These are phyloP conservation scores for Steinernema feltiae DNA, from an alignment of 1,140 invertebrate species.

Conservation along the genomic window DNA sequence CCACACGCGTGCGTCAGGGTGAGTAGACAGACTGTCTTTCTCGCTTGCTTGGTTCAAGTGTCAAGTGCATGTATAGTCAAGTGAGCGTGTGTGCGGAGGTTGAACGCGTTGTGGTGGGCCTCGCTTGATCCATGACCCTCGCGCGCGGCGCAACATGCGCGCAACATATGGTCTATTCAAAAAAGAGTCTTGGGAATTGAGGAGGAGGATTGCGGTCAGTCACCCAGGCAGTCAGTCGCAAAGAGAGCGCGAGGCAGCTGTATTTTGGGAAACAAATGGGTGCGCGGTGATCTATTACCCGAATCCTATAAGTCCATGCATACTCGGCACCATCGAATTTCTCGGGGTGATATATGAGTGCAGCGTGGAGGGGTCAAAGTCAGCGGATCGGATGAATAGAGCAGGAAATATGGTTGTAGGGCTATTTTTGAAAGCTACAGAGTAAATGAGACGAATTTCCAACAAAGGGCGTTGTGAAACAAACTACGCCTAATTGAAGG, in stretches of 20 bases:
- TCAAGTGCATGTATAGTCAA: conserved; percentile 14
- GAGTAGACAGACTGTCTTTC: too few relatives aligned
- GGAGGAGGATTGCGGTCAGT: background rate
- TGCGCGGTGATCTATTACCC: background rate
- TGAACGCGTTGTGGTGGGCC: background rate
- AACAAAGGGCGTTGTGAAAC: too few relatives aligned
- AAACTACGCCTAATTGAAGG: too few relatives aligned
- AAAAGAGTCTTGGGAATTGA: background rate
- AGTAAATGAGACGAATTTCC: too few relatives aligned
- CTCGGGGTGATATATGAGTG: background rate
- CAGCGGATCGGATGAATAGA: too few relatives aligned
- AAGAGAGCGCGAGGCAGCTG: too few relatives aligned
- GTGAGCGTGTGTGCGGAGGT: background rate
- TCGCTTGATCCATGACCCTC: conserved; percentile 11
- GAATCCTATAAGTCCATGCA: background rate
- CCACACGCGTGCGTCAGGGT: background rate
- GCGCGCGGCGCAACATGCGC: background rate
- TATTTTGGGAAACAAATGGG: background rate
- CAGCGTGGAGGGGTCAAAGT: too few relatives aligned
- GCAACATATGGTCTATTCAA: conserved; percentile 13
- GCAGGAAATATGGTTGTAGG: too few relatives aligned
- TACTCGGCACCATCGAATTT: background rate
- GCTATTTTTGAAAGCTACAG: too few relatives aligned
- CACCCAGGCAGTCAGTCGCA: background rate
- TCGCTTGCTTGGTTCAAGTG: too few relatives aligned